Evolutionary conservation across 2,888 invertebrate species (phyloP).

Genomic region (Syrphus vitripennis): DNA sequence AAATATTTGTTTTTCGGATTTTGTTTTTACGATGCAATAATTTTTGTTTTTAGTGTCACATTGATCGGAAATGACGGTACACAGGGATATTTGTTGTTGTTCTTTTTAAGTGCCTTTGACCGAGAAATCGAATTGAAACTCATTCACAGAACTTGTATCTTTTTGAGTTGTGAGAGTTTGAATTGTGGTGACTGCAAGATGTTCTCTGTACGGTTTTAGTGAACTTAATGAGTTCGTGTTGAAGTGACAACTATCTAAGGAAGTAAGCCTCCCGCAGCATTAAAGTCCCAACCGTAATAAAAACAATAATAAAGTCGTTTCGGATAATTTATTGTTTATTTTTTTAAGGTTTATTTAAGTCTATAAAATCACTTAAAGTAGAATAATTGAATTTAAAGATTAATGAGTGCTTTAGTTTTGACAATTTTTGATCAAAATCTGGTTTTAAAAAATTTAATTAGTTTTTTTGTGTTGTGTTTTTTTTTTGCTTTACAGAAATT

Average conservation of each 20-base stretch:
- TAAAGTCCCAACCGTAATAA: too few relatives aligned
- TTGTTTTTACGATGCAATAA: slow-evolving; percentile 70
- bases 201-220: slow-evolving; percentile 35
- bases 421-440: background rate
- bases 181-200: background rate
- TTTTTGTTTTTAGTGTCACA: slow-evolving; percentile 70
- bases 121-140: slow-evolving; percentile 69
- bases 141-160: slow-evolving; percentile 50
- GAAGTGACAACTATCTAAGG: slow-evolving; percentile 41
- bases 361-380: slow-evolving; percentile 21
- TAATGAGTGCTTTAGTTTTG: slow-evolving; percentile 50
- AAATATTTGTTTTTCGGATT: slow-evolving; percentile 71
- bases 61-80: slow-evolving; percentile 59
- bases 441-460: slow-evolving; percentile 5
- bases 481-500: slow-evolving; percentile 89
- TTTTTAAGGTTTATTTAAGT: slow-evolving; percentile 15
- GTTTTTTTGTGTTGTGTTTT: slow-evolving; percentile 42
- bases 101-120: slow-evolving; percentile 61
- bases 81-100: slow-evolving; percentile 25
- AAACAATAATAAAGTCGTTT: slow-evolving; percentile 52
- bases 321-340: slow-evolving; percentile 16
- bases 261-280: background rate
- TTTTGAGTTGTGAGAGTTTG: background rate
- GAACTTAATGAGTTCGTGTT: slow-evolving; percentile 60
- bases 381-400: slow-evolving; percentile 48